Conservation (phyloP, 2,113 vertebrate species). For the Seriola aureovittata region DNA sequence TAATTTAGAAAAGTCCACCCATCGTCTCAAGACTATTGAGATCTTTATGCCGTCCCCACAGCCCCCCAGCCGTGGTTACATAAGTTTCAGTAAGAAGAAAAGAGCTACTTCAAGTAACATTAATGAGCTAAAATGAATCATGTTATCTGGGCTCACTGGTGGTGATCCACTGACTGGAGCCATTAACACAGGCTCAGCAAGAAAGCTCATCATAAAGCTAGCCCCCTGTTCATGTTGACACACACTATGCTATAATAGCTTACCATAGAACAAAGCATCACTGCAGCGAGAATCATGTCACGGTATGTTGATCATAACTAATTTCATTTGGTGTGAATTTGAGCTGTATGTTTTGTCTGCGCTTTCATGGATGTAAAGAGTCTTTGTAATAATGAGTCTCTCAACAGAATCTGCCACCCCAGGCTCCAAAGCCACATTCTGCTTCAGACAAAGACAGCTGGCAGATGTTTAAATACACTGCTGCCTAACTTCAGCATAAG, state of each 20-base stretch:
- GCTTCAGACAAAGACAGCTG: conserved; percentile 49
- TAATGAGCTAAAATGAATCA: conserved; percentile 70
- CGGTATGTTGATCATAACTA: conserved; percentile 22
- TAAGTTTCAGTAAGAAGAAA: conserved; percentile 31
- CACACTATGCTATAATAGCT: conserved; percentile 12
- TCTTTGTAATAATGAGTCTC: conserved; percentile 46
- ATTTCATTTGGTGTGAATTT: conserved; percentile 22
- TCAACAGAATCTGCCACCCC: conserved; percentile 43
- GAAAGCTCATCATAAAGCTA: conserved; percentile 52
- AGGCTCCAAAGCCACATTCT: conserved; percentile 41
- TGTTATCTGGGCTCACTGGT: conserved; percentile 51
- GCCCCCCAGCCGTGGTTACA: neutral
- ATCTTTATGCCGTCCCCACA: conserved; percentile 2
- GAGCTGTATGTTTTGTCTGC: conserved; percentile 26
- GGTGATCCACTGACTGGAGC: conserved; percentile 59
- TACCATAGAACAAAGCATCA: neutral
- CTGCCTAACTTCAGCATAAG: conserved; percentile 33
- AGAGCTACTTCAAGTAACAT: conserved; percentile 61
- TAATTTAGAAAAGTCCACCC: conserved; percentile 2
- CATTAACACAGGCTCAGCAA: conserved; percentile 50
- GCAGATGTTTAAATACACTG: conserved; percentile 51
- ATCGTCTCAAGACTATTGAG: neutral
- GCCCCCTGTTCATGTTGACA: conserved; percentile 29
- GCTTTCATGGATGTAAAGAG: conserved; percentile 41
- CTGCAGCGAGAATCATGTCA: conserved; percentile 22